Conservation (phyloP, 2,797 vertebrate genomes). For the Halcyon chelicuti region DNA sequence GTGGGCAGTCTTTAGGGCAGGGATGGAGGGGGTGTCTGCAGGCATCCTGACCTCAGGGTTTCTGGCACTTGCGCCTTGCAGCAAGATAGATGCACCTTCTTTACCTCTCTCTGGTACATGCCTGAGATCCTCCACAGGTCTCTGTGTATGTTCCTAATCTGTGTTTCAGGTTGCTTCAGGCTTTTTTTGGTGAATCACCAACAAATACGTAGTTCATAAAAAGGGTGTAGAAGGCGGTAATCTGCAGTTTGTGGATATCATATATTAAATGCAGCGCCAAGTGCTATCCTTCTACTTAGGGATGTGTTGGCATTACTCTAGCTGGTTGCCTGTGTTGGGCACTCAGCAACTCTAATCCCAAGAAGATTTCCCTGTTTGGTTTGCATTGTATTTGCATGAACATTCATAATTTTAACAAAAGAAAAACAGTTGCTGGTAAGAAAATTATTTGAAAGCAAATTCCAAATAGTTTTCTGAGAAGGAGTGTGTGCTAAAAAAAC, state of each 20-base stretch:
- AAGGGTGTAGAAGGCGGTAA: background rate
- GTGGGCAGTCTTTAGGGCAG: background rate
- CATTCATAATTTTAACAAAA: background rate
- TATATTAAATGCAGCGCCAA: background rate
- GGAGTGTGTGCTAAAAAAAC: background rate
- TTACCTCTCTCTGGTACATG: rapidly evolving
- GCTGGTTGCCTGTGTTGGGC: background rate
- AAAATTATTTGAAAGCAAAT: background rate
- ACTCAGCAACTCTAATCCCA: background rate
- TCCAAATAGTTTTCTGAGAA: constrained; percentile 8
- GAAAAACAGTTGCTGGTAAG: background rate
- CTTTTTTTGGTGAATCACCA: background rate
- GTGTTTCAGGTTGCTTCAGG: background rate
- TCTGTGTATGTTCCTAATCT: background rate
- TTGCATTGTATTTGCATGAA: background rate
- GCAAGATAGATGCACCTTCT: background rate
- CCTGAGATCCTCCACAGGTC: background rate
- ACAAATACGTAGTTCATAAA: background rate
- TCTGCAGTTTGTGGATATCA: background rate
- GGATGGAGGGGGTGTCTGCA: background rate
- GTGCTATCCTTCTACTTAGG: background rate
- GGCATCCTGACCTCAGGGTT: rapidly evolving
- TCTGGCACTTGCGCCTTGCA: rapidly evolving
- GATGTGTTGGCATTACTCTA: background rate
- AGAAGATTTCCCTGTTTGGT: background rate